A percentile compares a stretch with the other conserved stretches of the same genome.
These are phyloP conservation scores for Chelonoidis abingdonii DNA, from an alignment of 2,113 vertebrate genomes.

Conservation along the genomic window DNA sequence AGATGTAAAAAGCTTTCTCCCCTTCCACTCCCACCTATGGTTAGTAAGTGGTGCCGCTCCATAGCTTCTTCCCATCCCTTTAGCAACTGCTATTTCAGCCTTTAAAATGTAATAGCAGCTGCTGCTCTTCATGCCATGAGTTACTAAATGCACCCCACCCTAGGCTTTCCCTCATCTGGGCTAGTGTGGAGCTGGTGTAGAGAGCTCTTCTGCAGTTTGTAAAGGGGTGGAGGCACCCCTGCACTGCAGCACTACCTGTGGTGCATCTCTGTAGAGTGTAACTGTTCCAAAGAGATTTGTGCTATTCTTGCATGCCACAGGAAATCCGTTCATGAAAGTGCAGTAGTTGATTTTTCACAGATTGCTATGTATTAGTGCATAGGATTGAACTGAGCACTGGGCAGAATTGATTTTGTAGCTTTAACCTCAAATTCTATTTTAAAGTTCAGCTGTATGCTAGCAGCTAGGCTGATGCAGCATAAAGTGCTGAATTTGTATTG, in stretches of 20 bases:
- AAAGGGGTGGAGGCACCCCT: rapidly evolving
- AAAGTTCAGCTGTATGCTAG: neutral
- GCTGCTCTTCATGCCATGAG: neutral
- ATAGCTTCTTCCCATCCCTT: neutral
- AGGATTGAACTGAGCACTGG: neutral
- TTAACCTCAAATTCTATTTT: neutral
- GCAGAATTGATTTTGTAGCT: neutral
- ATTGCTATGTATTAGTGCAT: rapidly evolving
- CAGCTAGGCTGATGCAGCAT: neutral
- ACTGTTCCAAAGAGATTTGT: rapidly evolving
- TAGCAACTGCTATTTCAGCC: neutral
- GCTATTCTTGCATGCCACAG: rapidly evolving
- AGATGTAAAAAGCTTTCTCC: neutral
- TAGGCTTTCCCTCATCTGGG: neutral
- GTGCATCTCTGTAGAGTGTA: too few species aligned
- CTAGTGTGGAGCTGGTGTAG: neutral
- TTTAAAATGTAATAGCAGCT: neutral
- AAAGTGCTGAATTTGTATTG: neutral
- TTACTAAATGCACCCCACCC: neutral
- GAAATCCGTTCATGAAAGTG: too few species aligned
- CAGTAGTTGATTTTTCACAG: neutral
- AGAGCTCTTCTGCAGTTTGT: rapidly evolving
- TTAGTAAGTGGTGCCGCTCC: rapidly evolving
- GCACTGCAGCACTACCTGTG: neutral
- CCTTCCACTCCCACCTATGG: rapidly evolving